A percentile compares a stretch with the other conserved stretches of the same genome.
These are phyloP conservation scores for Platyrinchus mystaceus DNA, from an alignment of 2,797 vertebrate species.

Conservation along the genomic window DNA sequence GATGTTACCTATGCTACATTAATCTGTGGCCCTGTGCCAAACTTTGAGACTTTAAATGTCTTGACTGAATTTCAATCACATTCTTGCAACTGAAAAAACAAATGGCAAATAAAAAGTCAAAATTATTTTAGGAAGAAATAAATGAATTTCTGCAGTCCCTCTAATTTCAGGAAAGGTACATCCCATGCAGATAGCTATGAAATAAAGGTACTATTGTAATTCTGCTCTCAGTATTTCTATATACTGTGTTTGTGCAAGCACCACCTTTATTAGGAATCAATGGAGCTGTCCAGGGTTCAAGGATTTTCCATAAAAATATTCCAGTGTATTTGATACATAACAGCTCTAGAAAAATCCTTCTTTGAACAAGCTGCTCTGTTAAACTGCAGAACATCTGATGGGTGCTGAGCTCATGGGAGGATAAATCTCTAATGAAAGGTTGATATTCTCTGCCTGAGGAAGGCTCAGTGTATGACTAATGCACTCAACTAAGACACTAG, in stretches of 20 bases:
- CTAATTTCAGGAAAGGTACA: not conserved
- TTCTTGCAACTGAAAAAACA: not conserved
- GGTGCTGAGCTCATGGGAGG: not conserved
- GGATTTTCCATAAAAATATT: not conserved
- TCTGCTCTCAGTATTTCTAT: not conserved
- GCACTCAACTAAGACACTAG: not conserved
- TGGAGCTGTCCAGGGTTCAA: not conserved
- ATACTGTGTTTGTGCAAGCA: not conserved
- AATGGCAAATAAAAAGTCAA: not conserved
- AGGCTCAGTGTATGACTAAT: not conserved
- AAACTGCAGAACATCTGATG: not conserved
- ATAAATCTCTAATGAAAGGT: not conserved
- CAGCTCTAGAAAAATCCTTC: not conserved
- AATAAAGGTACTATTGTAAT: not conserved
- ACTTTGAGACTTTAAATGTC: not conserved
- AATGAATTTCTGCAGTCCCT: not conserved
- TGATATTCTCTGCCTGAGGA: not conserved
- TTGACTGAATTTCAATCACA: not conserved
- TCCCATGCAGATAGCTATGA: not conserved
- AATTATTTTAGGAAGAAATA: not conserved
- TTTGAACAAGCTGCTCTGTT: not conserved
- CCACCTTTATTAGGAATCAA: not conserved
- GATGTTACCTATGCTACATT: not conserved
- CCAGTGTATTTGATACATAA: not conserved
- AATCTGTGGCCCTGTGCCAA: fast-evolving